Conservation (phyloP, 53 echinoderm and acorn worm species). For the Henricia sp. region DNA sequence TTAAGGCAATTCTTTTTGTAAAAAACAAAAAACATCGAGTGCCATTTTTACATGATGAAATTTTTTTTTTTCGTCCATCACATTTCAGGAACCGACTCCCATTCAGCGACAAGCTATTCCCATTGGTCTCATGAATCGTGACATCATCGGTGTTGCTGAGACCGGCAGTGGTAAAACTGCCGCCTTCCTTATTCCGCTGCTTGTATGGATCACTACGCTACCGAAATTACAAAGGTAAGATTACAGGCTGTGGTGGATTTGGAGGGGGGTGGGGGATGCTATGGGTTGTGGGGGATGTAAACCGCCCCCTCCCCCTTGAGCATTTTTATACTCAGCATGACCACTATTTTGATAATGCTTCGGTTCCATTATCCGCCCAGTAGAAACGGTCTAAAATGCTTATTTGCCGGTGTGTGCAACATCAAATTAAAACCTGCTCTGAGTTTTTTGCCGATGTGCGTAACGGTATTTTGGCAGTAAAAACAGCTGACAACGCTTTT, state of each 20-base stretch:
- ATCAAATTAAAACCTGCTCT: background rate
- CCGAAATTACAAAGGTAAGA: conserved; percentile 84
- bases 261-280: no score
- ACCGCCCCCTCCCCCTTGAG: no score
- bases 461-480: no score
- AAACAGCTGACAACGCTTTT: no score
- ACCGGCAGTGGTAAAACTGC: conserved; percentile 98
- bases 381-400: background rate
- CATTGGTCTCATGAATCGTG: conserved; percentile 93
- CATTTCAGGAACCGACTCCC: conserved; percentile 86
- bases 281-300: no score
- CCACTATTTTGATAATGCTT: no score
- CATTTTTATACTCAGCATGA: no score
- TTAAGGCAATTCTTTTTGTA: background rate
- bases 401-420: no score
- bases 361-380: background rate
- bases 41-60: no score
- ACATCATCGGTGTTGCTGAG: conserved; percentile 97
- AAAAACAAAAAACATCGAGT: background rate
- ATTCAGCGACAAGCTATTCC: conserved; percentile 98
- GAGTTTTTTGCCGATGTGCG: background rate
- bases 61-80: background rate
- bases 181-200: conserved; percentile 89
- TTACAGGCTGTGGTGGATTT: no score
- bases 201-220: conserved; percentile 94